Base-by-base conservation (phyloP, 2,888 invertebrate species). In the Epirrita christyi region DNA sequence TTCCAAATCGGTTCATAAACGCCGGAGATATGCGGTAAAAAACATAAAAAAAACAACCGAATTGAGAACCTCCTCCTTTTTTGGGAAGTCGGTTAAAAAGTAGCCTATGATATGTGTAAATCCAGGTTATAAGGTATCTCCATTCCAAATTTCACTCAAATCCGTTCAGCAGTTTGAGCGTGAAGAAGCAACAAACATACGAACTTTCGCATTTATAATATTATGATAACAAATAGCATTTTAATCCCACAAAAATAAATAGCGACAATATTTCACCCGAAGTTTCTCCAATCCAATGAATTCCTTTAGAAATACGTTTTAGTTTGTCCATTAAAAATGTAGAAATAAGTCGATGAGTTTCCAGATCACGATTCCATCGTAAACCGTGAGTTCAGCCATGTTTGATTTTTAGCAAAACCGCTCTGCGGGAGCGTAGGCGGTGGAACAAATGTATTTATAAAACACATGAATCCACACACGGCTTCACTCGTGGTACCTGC, bases 361-460 rank as follows among this genome's bases (percentile, higher is more conserved):
- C 65, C 80, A 47, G 63, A 71, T 77, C 80, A 77, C 78, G 78
- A 72, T 59, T 59, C 50, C 59, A 59, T 64, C 71, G 70, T 78
- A 78, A 78, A 76, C 63, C 68, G 67, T 55, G 66, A 59, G 69
- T 48, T 57, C 61, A 63, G 70, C 64, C 65, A 72, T 72, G 68
- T 75, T 70, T 72, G 75, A 72, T 75, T 73, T 69, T 52, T 38
- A 60, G 58, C 40, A 61, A 59, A 63, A 64, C 51, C 38, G 59
- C 58, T 64, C 62, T 57, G 55, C 29, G 49, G 21, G 28, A 42
- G 28, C 11, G 45, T 59, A 52, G 51, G 34, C 55, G 56, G 11
- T 13, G 8, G 6, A 57, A 47, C 38, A 40, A 44, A 45, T n/a
- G 38, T 38, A 44, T 52, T 44, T 52, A 13, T 36, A 21, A 49